phyloP scores from a whole-genome alignment of 2,113 vertebrate genomes.

The Caretta caretta region DNA sequence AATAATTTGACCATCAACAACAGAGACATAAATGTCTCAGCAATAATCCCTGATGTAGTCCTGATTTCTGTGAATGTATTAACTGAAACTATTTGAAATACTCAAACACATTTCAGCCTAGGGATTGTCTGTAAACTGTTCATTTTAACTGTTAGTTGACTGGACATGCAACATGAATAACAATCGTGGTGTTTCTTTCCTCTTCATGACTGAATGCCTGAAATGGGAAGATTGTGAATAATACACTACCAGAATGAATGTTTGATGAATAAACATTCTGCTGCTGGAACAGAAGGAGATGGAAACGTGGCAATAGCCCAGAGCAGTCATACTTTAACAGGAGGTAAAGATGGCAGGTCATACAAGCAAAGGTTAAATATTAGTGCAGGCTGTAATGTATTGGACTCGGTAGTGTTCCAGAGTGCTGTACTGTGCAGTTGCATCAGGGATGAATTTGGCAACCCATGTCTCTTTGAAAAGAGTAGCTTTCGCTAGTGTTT shows the following conservation, averaged over 20 bases:
- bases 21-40: background rate
- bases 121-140: background rate
- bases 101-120: background rate
- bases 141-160: background rate
- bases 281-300: background rate
- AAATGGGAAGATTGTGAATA: constrained; percentile 24
- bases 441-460: background rate
- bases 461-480: constrained; percentile 9
- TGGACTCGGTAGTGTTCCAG: constrained; percentile 37
- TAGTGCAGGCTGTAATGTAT: constrained; percentile 38
- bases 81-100: background rate
- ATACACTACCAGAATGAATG: background rate
- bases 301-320: constrained; percentile 5
- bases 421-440: constrained; percentile 5
- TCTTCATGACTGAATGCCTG: background rate
- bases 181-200: background rate
- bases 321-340: constrained; percentile 39
- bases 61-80: background rate
- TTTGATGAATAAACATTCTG: background rate
- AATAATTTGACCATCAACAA: background rate
- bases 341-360: constrained; percentile 9
- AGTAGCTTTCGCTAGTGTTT: constrained; percentile 9
- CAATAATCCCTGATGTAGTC: background rate
- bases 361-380: constrained; percentile 48
- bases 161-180: background rate